Evolutionary conservation across 1,140 invertebrate genomes (phyloP).

Genomic region (Araneus ventricosus): DNA sequence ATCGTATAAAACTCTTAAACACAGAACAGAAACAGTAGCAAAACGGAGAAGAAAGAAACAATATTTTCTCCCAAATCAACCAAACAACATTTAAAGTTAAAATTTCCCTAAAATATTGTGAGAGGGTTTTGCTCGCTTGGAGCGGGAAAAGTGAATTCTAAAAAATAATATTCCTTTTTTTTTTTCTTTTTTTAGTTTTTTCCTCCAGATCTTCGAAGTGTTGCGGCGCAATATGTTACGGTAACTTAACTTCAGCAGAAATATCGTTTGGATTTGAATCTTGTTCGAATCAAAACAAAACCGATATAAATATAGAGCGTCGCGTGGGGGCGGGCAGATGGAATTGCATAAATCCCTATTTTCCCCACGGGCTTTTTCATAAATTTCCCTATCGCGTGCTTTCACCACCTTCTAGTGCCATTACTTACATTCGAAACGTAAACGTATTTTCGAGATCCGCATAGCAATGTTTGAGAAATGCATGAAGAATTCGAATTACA

Average conservation of each 20-base stretch:
- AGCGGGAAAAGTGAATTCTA: background rate
- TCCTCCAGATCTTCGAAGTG: background rate
- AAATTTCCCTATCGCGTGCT: slow-evolving; percentile 1
- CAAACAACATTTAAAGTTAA: background rate
- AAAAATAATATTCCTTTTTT: background rate
- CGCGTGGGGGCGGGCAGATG: background rate
- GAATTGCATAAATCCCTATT: background rate
- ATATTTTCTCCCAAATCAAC: background rate
- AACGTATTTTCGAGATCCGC: slow-evolving; percentile 15
- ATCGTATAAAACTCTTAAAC: too few species aligned
- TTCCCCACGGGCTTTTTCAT: slow-evolving; percentile 18
- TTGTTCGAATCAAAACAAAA: background rate
- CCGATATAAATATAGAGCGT: background rate
- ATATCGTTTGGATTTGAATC: slow-evolving; percentile 17
- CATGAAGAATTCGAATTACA: slow-evolving; percentile 26
- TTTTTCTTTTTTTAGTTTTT: background rate
- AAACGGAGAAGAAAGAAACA: too few species aligned
- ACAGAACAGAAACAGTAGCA: too few species aligned
- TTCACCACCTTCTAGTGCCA: background rate
- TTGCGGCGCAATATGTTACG: background rate
- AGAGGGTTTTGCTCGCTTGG: background rate
- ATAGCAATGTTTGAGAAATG: background rate
- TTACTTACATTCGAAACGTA: slow-evolving; percentile 47
- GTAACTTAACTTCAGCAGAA: background rate
- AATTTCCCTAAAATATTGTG: background rate